Evolutionary conservation across 2,797 vertebrate genomes (phyloP).

Genomic region (Morus bassanus): DNA sequence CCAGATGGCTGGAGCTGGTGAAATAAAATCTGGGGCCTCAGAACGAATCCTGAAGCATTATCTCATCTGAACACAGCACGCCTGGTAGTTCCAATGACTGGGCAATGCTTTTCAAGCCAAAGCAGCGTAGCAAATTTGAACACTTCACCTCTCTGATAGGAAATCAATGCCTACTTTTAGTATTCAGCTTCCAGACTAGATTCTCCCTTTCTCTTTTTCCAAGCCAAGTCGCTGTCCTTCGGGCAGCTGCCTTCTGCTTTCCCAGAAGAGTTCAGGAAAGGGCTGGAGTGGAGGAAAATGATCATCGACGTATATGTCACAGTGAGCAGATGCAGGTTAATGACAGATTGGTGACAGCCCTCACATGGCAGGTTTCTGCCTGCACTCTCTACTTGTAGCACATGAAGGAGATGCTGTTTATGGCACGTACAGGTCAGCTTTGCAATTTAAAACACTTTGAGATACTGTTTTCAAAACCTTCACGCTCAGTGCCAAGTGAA

Average conservation of each 20-base stretch:
- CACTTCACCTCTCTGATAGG: neutral
- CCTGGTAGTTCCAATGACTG: neutral
- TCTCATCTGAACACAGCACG: neutral
- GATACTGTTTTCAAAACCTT: neutral
- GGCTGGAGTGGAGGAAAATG: neutral
- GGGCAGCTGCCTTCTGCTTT: neutral
- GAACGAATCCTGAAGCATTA: neutral
- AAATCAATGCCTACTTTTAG: neutral
- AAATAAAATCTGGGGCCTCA: neutral
- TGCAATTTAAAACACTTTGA: neutral
- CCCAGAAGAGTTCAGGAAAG: neutral
- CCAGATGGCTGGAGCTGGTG: neutral
- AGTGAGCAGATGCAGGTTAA: neutral
- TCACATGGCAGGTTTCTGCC: neutral
- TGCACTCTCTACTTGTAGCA: neutral
- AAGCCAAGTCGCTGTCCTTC: neutral
- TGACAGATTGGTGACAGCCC: slow-evolving; percentile 23
- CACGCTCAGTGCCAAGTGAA: neutral
- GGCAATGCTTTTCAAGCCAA: neutral
- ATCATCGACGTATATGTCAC: neutral
- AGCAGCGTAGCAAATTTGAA: neutral
- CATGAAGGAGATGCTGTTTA: neutral
- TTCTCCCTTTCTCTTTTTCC: neutral
- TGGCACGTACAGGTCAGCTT: neutral
- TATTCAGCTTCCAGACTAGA: neutral